Conservation (phyloP, 1,140 invertebrate genomes). For the Lordiphosa collinella region DNA sequence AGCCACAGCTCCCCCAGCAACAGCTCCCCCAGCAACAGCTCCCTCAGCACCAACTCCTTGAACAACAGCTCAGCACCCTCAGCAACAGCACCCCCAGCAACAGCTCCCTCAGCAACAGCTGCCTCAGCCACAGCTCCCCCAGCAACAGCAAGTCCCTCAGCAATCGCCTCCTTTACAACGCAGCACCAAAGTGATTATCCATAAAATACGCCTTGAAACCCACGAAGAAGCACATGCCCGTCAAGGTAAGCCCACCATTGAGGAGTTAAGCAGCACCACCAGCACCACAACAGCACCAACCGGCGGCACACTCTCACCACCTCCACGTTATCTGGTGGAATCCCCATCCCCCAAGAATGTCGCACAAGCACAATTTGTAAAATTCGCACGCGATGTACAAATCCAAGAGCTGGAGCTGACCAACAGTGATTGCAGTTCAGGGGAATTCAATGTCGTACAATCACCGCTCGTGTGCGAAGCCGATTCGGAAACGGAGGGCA, state of each 20-base stretch:
- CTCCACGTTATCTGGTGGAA: slow-evolving; percentile 60
- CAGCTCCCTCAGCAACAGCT: not conserved
- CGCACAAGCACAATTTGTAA: slow-evolving; percentile 24
- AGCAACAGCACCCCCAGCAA: not conserved
- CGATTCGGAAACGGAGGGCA: slow-evolving; percentile 61
- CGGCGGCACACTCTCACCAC: slow-evolving; percentile 38
- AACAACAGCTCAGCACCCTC: not conserved
- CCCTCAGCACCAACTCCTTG: not conserved
- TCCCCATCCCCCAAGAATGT: slow-evolving; percentile 44
- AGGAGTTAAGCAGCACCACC: slow-evolving; percentile 57
- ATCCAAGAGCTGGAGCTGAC: slow-evolving; percentile 64
- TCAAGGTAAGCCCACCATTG: slow-evolving; percentile 48
- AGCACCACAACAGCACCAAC: slow-evolving; percentile 18
- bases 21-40: not conserved
- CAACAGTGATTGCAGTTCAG: slow-evolving; percentile 58
- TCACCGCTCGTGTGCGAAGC: slow-evolving; percentile 63
- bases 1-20: not conserved
- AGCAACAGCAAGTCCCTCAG: not conserved
- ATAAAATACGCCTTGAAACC: slow-evolving; percentile 61
- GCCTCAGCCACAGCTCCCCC: not conserved
- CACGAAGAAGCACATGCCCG: slow-evolving; percentile 29
- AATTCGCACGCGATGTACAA: slow-evolving; percentile 50
- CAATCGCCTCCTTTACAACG: slow-evolving; percentile 27
- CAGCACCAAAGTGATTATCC: slow-evolving; percentile 66
- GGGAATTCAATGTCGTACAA: slow-evolving; percentile 45